phyloP scores from a whole-genome alignment of 2,797 vertebrate species.

The Danio albolineatus region DNA sequence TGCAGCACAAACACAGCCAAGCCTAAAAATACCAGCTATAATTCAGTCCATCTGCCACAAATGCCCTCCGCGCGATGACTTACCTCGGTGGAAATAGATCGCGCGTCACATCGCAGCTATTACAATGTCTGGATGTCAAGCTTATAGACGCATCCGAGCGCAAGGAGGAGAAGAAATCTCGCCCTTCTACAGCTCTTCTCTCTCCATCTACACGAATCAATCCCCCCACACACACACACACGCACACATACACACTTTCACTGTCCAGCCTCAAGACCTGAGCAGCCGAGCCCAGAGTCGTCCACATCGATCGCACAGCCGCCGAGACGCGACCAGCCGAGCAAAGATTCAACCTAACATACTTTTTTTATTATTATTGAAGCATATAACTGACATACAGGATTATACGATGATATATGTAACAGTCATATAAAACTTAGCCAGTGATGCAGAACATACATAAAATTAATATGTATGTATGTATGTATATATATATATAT shows the following conservation, averaged over 20 bases:
- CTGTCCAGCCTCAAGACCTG: constrained; percentile 54
- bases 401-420: too few species aligned
- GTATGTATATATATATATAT: too few species aligned
- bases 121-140: constrained; percentile 17
- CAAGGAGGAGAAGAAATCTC: constrained; percentile 45
- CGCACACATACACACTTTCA: constrained; percentile 61
- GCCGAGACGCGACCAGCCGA: constrained; percentile 25
- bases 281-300: constrained; percentile 47
- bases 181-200: constrained; percentile 54
- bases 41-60: not conserved
- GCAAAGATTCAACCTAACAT: not conserved
- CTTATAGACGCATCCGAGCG: constrained; percentile 38
- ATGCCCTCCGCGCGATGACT: not conserved
- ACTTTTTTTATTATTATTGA: too few species aligned
- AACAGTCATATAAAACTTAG: too few species aligned
- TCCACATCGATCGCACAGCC: not conserved
- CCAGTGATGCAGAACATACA: too few species aligned
- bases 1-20: constrained; percentile 36
- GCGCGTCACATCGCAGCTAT: constrained; percentile 28
- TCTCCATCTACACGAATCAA: constrained; percentile 48
- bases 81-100: constrained; percentile 8
- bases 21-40: constrained; percentile 13
- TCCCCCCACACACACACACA: not conserved
- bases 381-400: too few species aligned
- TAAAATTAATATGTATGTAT: too few species aligned